phyloP scores from a whole-genome alignment of 2,888 invertebrate species.

The Aquatica leii region DNA sequence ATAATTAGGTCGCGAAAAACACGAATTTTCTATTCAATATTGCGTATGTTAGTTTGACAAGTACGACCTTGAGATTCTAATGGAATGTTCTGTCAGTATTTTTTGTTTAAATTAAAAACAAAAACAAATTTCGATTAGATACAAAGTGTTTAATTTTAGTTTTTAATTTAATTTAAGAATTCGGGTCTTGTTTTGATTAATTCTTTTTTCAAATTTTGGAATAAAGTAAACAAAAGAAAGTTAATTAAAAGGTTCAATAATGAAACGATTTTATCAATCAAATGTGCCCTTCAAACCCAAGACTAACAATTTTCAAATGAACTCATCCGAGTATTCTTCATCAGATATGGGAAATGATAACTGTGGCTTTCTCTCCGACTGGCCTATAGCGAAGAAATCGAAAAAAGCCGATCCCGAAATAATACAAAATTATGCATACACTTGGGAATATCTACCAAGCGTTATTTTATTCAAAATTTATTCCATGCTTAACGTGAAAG shows the following conservation, averaged over 20 bases:
- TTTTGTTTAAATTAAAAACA: conserved; percentile 6
- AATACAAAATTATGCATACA: conserved; percentile 20
- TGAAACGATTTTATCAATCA: background rate
- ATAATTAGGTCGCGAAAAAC: conserved; percentile 15
- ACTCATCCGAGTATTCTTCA: conserved; percentile 27
- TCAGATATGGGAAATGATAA: conserved; percentile 55
- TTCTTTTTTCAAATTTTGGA: conserved; percentile 1
- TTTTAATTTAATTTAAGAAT: background rate
- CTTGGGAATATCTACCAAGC: conserved; percentile 58
- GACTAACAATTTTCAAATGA: background rate
- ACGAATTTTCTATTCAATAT: conserved; percentile 18
- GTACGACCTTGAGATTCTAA: conserved; percentile 27
- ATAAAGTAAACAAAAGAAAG: background rate
- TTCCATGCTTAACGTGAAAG: conserved; percentile 53
- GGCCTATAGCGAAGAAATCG: conserved; percentile 58
- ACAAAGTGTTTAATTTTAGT: background rate
- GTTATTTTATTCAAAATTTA: conserved; percentile 58
- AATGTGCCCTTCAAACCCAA: background rate
- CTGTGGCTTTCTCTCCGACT: conserved; percentile 53
- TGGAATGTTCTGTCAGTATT: conserved; percentile 29
- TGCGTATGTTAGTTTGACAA: conserved; percentile 32
- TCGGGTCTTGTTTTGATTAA: background rate
- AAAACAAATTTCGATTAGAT: background rate
- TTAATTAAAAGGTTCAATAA: background rate
- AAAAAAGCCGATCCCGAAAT: conserved; percentile 50